phyloP scores from a whole-genome alignment of 1,140 invertebrate species.

The Metopolophium dirhodum region DNA sequence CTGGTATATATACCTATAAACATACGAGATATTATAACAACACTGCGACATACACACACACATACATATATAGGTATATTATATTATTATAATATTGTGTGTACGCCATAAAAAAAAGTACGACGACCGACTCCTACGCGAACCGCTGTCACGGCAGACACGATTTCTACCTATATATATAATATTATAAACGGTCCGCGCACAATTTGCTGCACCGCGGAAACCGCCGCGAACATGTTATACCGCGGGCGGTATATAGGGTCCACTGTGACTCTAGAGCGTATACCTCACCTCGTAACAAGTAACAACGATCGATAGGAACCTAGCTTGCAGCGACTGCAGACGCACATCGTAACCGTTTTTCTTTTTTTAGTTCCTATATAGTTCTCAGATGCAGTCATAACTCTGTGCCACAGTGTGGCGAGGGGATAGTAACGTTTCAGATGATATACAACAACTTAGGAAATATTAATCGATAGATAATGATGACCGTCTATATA shows the following conservation, averaged over 20 bases:
- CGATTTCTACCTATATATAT: constrained; percentile 13
- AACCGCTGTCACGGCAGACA: background rate
- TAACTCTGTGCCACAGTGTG: background rate
- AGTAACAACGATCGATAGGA: background rate
- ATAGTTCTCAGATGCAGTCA: background rate
- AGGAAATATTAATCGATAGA: background rate
- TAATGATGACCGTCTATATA: background rate
- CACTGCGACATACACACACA: background rate
- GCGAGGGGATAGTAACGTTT: background rate
- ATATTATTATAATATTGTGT: background rate
- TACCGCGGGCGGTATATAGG: constrained; percentile 4
- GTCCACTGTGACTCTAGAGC: background rate
- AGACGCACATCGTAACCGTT: background rate
- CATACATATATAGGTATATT: background rate
- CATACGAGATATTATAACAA: constrained; percentile 7
- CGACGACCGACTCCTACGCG: constrained; percentile 30
- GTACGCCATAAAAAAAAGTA: background rate
- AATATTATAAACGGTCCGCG: background rate
- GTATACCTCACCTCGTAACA: background rate
- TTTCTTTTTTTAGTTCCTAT: background rate
- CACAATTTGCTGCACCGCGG: constrained; percentile 3
- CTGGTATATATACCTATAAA: background rate
- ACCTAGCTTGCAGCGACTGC: background rate
- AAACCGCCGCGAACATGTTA: background rate
- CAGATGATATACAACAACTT: background rate